These are phyloP conservation scores for Muricea muricata DNA, from an alignment of 92 coral and sea anemone species.

Conservation along the genomic window DNA sequence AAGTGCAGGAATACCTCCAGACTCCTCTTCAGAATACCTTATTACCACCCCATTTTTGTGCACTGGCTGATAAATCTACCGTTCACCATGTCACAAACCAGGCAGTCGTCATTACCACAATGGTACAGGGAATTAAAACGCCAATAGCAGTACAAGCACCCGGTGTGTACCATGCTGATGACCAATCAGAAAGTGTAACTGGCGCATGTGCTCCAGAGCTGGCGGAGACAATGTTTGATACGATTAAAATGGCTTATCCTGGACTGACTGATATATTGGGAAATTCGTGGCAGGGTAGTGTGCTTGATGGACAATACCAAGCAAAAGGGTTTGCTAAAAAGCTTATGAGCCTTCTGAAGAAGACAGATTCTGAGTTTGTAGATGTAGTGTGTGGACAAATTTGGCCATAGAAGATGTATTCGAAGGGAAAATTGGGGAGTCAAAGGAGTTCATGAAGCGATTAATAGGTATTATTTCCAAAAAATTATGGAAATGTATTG, in stretches of 20 bases:
- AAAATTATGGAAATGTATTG: not conserved
- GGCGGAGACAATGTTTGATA: constrained; percentile 1
- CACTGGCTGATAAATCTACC: not conserved
- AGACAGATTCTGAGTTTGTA: not conserved
- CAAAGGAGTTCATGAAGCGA: constrained; percentile 19
- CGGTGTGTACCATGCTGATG: constrained; percentile 9
- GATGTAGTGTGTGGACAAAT: constrained; percentile 7
- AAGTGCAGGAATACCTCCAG: not conserved
- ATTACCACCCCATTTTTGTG: not conserved
- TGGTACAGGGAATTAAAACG: constrained; percentile 10
- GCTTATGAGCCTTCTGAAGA: constrained; percentile 7
- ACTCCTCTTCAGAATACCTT: constrained; percentile 18
- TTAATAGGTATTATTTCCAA: not conserved
- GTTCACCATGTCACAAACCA: constrained; percentile 25
- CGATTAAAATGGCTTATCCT: not conserved
- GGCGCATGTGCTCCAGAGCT: constrained; percentile 17
- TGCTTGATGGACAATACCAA: constrained; percentile 17
- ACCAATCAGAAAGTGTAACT: constrained; percentile 3
- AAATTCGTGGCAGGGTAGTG: not conserved
- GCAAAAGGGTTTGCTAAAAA: constrained; percentile 18
- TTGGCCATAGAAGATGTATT: constrained; percentile 19
- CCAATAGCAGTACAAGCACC: constrained; percentile 24
- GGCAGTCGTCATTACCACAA: constrained; percentile 1
- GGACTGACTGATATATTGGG: not conserved
- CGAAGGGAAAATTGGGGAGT: constrained; percentile 16